Percentiles rank a stretch among this genome's conserved stretches.
Conservation (phyloP, 1,140 invertebrate genomes). For the Megathymus violae region DNA sequence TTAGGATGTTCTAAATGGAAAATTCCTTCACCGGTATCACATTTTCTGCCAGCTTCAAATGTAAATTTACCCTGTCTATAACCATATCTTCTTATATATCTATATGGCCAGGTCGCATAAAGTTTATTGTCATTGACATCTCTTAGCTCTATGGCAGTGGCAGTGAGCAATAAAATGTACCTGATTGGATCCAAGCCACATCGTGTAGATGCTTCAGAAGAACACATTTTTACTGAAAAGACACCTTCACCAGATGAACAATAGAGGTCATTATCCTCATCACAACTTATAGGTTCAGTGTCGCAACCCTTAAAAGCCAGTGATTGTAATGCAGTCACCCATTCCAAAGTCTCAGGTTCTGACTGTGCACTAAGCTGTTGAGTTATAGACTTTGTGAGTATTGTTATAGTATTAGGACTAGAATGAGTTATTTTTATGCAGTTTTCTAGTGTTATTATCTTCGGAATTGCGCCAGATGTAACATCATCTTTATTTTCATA, state of each 20-base stretch:
- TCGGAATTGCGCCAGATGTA: conserved; percentile 86
- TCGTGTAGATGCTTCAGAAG: conserved; percentile 90
- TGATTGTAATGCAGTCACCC: conserved; percentile 90
- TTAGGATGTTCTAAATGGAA: conserved; percentile 92
- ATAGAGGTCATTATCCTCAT: conserved; percentile 94
- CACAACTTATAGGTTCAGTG: conserved; percentile 86
- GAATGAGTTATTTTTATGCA: conserved; percentile 92
- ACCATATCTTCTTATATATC: conserved; percentile 93
- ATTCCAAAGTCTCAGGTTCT: conserved; percentile 89
- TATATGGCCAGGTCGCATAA: conserved; percentile 93
- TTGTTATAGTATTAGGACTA: conserved; percentile 85
- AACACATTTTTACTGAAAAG: conserved; percentile 90
- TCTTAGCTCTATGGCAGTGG: conserved; percentile 89
- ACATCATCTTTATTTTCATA: conserved; percentile 91
- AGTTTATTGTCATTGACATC: conserved; percentile 86
- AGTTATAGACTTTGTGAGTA: conserved; percentile 89
- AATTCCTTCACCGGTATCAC: conserved; percentile 92
- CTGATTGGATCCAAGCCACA: conserved; percentile 89
- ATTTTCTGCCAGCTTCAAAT: conserved; percentile 95
- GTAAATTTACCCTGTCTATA: conserved; percentile 92
- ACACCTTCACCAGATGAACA: conserved; percentile 91
- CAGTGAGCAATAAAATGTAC: conserved; percentile 89
- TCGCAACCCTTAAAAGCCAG: conserved; percentile 91
- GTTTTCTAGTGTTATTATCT: conserved; percentile 92
- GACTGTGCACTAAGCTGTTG: conserved; percentile 89